Percentiles rank a stretch among this genome's conserved stretches.
Conservation (phyloP, 1,140 invertebrate genomes). For the Eupeodes corollae region DNA sequence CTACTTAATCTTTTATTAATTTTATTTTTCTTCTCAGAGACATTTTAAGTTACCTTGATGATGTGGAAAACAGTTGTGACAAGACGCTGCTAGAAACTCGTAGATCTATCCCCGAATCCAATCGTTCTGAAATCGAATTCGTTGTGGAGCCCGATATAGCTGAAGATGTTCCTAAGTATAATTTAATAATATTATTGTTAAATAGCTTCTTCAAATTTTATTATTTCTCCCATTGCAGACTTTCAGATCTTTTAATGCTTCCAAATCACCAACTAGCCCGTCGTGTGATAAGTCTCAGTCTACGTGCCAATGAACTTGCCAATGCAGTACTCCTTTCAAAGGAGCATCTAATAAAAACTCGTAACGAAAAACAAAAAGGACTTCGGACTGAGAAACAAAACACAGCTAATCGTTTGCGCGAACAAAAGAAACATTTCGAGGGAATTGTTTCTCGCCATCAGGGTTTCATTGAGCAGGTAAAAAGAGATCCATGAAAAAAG, state of each 20-base stretch:
- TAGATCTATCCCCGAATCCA: constrained; percentile 28
- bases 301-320: constrained; percentile 34
- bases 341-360: constrained; percentile 29
- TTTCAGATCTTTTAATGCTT: constrained; percentile 32
- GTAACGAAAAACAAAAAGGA: constrained; percentile 28
- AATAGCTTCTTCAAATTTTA: not conserved
- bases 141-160: constrained; percentile 31
- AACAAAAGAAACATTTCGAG: constrained; percentile 55
- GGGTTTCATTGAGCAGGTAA: constrained; percentile 53
- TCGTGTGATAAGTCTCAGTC: constrained; percentile 25
- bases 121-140: constrained; percentile 32
- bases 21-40: constrained; percentile 15
- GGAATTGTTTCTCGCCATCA: constrained; percentile 50
- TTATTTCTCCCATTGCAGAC: constrained; percentile 4
- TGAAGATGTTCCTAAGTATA: constrained; percentile 36
- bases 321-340: constrained; percentile 36
- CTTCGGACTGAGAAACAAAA: constrained; percentile 27
- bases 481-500: not conserved
- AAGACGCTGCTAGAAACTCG: constrained; percentile 32
- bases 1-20: no score
- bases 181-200: not conserved
- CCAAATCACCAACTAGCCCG: constrained; percentile 35
- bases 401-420: constrained; percentile 36
- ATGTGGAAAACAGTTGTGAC: constrained; percentile 34
- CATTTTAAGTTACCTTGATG: constrained; percentile 32